Evolutionary conservation across 2,888 invertebrate species (phyloP).

Genomic region (Desoria tigrina): DNA sequence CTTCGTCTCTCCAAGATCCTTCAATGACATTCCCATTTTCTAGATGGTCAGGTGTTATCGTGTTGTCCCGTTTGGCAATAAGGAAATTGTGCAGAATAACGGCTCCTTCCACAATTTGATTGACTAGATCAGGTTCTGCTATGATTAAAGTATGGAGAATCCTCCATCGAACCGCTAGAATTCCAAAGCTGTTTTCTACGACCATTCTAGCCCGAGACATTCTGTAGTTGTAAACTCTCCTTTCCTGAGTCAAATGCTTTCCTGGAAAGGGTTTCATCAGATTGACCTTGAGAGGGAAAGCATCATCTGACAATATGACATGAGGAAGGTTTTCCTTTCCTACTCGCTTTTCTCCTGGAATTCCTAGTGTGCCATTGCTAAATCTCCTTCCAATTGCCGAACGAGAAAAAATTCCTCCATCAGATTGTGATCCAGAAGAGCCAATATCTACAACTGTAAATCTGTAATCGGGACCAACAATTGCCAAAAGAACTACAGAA

Average conservation of each 20-base stretch:
- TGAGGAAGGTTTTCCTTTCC: conserved; percentile 26
- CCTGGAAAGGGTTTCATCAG: conserved; percentile 45
- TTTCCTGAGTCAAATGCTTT: neutral
- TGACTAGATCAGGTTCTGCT: conserved; percentile 22
- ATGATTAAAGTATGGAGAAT: conserved; percentile 25
- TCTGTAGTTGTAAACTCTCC: conserved; percentile 41
- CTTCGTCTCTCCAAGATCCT: too few species aligned
- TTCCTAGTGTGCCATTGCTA: neutral
- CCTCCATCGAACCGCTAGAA: conserved; percentile 30
- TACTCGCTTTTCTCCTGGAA: neutral
- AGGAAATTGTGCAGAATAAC: neutral
- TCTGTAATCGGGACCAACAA: conserved; percentile 26
- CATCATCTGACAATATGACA: conserved; percentile 38
- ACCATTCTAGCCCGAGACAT: conserved; percentile 36
- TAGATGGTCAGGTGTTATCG: too few species aligned
- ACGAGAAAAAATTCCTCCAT: conserved; percentile 23
- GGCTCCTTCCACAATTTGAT: conserved; percentile 20
- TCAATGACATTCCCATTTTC: too few species aligned
- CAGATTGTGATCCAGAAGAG: conserved; percentile 21
- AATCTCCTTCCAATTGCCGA: conserved; percentile 23
- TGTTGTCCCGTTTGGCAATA: too few species aligned
- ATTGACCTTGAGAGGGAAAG: conserved; percentile 30
- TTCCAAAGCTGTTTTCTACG: conserved; percentile 46
- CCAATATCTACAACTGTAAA: conserved; percentile 27
- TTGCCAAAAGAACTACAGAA: conserved; percentile 24